Percentiles rank a stretch among this genome's conserved stretches.
Conservation (phyloP, 2,888 invertebrate species). For the Apocheima hispidaria region DNA sequence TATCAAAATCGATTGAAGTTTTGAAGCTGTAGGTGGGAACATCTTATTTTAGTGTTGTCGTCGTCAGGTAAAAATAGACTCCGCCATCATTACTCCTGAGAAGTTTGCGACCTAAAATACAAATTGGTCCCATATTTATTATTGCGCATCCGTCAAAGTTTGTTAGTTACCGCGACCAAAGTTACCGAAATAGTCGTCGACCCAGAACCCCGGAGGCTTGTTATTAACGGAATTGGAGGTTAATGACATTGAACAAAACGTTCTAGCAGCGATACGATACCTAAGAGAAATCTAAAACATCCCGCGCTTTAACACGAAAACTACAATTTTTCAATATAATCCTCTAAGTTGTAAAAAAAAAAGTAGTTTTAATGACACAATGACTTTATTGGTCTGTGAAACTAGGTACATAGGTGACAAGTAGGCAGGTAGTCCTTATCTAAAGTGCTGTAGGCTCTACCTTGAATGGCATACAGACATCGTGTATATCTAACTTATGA, state of each 20-base stretch:
- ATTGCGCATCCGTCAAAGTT: constrained; percentile 38
- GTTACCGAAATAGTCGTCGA: constrained; percentile 44
- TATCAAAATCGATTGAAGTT: too few relatives aligned
- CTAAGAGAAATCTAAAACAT: not conserved
- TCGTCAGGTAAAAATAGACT: constrained; percentile 2
- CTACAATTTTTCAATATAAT: not conserved
- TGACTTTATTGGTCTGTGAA: too few relatives aligned
- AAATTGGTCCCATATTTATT: constrained; percentile 22
- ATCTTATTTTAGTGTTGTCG: too few relatives aligned
- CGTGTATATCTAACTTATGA: too few relatives aligned
- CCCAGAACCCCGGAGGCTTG: constrained; percentile 44
- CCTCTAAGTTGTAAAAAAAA: too few relatives aligned
- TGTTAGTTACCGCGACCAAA: constrained; percentile 22
- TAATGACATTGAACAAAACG: constrained; percentile 53
- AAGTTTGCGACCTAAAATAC: constrained; percentile 14
- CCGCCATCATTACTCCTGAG: not conserved
- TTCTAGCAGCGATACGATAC: constrained; percentile 24
- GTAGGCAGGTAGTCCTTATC: too few relatives aligned
- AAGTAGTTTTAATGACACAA: too few relatives aligned
- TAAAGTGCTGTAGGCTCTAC: too few relatives aligned
- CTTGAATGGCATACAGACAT: too few relatives aligned
- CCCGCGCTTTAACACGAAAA: not conserved
- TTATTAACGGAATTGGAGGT: constrained; percentile 49
- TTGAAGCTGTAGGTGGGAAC: too few relatives aligned
- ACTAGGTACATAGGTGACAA: too few relatives aligned